Base-by-base conservation (phyloP, 35 echinoderm and acorn worm species). In the Apostichopus californicus region DNA sequence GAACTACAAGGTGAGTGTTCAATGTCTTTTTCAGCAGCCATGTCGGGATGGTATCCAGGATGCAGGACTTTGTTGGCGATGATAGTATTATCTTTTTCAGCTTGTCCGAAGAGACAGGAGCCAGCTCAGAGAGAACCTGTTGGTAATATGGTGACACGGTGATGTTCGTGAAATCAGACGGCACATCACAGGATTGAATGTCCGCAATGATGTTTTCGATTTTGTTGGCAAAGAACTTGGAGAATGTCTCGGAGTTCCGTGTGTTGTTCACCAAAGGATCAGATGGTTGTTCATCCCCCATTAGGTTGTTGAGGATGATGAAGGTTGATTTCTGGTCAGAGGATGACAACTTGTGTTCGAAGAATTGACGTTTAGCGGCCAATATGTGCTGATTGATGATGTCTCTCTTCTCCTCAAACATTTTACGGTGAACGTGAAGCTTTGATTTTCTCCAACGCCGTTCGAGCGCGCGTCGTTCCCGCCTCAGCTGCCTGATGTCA, bases 391-490 rank as follows among this genome's bases (percentile, higher is more conserved):
- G 46, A 22, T 87, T 61, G 12, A 87, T 34, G 5, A 20, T 14
- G 60, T 87, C 86, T 22, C 86, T 54, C 55, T 24, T 58, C 46
- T 87, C 15, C 55, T 87, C 86, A 87, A 61, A 87, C 20, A 86
- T 56, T 60, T 86, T 5, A 34, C 59, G 86, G 55, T 87, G 86
- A 63, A 87, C 60, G 46, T 87, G 86, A 87, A 87, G 55, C 65
- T 87, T 87, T 6, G 86, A 87, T 22, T 87, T 87, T 66, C 86
- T 13, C 86, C 86, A 87, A 87, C 86, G 83, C 34, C 83, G 9
- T 56, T 86, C 83, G 57, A 11, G 83, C 83, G 8, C 83, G 0
- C 83, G 10, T 17, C 83, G 83, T 60, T 60, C 56, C 52, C 56
- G 83, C 34, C 83, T 54, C 54, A 86, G 83, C 83, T 13, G 21